Evolutionary conservation across 2,113 vertebrate species (phyloP), one percentile per base, ranked within the genome.

Genomic region (Hydrolagus affinis): DNA sequence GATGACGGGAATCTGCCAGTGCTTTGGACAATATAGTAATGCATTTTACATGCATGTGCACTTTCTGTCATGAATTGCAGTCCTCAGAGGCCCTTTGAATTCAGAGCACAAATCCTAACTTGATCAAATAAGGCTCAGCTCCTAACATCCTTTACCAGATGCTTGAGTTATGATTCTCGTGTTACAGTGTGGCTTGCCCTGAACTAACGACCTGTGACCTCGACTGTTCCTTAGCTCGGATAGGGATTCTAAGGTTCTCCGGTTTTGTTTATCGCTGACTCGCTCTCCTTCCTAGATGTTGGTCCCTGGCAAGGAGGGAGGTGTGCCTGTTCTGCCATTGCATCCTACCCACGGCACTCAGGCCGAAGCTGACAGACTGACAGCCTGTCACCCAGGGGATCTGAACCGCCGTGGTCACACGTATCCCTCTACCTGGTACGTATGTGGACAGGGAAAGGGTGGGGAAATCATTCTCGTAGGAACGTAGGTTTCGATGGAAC

Each of bases 291-390:
- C 86, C 62, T 88, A 98, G 96, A 88, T 94, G 76, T 88, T 94
- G 85, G 92, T 94, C 88, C 93, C 93, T 59, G 95, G 93, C 86
- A 99, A 95, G 88, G 97, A 99, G 70, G 95, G 96, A 0, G 97
- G 96, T 1, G 88, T 95, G 60, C 93, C 94, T 12, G 88, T 92
- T 19, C 70, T 89, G 87, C 94, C 93, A 8, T 88, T 85, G 88
- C 96, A 98, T 87, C 95, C 96, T 68, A 88, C 88, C 85, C 95
- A 96, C 0, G 96, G 94, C 21, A 88, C 93, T 88, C 94, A 93
- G 89, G 95, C 95, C 85, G 96, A 96, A 78, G 93, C 94, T 73
- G 94, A 95, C 74, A 93, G 92, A 87, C 85, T 89, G 85, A 80
- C 88, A 15, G 91, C 91, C 85, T 93, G 91, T 87, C 92, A 91